phyloP scores from a whole-genome alignment of 1,140 invertebrate genomes.

The Amyelois transitella region DNA sequence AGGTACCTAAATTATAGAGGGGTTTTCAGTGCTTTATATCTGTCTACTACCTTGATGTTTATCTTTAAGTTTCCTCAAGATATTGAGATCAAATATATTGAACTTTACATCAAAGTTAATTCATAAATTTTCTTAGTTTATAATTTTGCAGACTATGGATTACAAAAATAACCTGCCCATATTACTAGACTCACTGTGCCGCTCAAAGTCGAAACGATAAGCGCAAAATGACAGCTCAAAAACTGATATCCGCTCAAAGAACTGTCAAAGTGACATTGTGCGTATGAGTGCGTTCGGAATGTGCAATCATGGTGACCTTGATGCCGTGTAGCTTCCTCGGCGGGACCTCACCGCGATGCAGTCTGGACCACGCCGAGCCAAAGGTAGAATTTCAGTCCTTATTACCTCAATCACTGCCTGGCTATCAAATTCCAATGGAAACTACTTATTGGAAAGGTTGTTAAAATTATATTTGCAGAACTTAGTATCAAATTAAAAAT shows the following conservation, averaged over 20 bases:
- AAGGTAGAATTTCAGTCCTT: conserved; percentile 51
- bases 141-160: conserved; percentile 32
- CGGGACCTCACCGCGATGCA: conserved; percentile 59
- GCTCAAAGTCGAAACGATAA: conserved; percentile 35
- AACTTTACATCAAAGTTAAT: neutral
- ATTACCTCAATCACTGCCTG: conserved; percentile 22
- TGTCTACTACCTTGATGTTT: no score
- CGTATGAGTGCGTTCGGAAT: conserved; percentile 40
- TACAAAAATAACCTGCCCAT: conserved; percentile 21
- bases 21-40: no score
- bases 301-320: conserved; percentile 62
- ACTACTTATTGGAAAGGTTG: no score
- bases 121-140: neutral
- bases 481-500: no score
- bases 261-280: conserved; percentile 60
- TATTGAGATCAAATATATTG: no score
- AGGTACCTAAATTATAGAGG: no score
- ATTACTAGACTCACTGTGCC: conserved; percentile 15
- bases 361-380: conserved; percentile 62
- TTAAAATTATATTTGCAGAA: no score
- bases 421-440: no score
- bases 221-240: conserved; percentile 48
- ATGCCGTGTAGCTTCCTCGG: conserved; percentile 70
- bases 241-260: conserved; percentile 44
- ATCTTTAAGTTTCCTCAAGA: no score